Evolutionary conservation across 2,113 vertebrate species (phyloP), one percentile per base, ranked within the genome.

Genomic region (Mesitornis unicolor): DNA sequence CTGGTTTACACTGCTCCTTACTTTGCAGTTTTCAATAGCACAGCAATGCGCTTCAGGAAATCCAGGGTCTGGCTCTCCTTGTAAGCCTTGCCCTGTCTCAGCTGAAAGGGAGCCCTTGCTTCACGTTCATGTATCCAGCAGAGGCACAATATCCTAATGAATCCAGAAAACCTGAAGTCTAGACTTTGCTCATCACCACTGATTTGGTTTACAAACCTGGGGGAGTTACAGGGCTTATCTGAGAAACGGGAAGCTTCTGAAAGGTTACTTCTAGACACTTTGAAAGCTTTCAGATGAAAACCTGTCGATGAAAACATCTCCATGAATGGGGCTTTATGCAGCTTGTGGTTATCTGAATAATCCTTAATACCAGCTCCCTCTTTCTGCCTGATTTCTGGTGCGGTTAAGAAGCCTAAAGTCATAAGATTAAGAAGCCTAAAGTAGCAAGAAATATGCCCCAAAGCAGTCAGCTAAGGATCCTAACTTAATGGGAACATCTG

Each of bases 341-440:
- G 88, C 63, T 73, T 80, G 71, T 90, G 67, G 88, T 96, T 93
- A 88, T 95, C 90, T 93, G 90, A 94, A 85, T 94, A 96, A 95
- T 94, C 87, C 92, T 91, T 95, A 91, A 94, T 76, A 95, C 81
- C 81, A 93, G 61, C 65, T 96, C 81, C 70, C 74, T 93, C 90
- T 95, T 93, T 84, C 81, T 95, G 77, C 90, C 56, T 56, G 84
- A 87, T 75, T 93, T 94, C 61, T 95, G 70, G 84, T 91, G 69
- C 54, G 78, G 87, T 89, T 97, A 95, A 97, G 87, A 95, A 97
- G 87, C 74, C 90, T 95, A 48, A 96, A 96, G 81, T 51, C 90
- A 75, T n/a, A 91, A 95, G 90, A 97, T 95, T 95, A 92, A 92
- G 92, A 86, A 95, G 70, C 25, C 85, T 93, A 83, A 88, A 95